Base-by-base conservation (phyloP, 1,140 invertebrate genomes). In the Drosophila gunungcola region DNA sequence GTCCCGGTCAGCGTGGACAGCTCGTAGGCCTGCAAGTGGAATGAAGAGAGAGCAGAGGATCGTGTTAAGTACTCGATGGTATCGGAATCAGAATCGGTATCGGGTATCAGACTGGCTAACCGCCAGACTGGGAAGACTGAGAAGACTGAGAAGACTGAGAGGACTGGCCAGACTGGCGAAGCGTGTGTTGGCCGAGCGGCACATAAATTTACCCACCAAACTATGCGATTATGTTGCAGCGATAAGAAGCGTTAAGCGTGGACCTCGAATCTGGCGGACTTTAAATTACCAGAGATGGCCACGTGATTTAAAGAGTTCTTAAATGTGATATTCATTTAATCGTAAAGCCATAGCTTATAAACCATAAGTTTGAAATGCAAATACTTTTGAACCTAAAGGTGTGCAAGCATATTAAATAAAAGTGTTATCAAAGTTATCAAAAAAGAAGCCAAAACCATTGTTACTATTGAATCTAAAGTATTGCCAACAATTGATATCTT, bases 1-100 rank as follows among this genome's bases (percentile, higher is more conserved):
- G 99, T 99, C 12, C 99, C 99, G 48, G 99, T 99, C 93, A 99
- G 92, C 60, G 98, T 99, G 62, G 99, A 99, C 89, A 99, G 93
- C 93, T 99, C 99, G 94, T 99, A 99, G 16, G 99, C 98, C 98
- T 99, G 77, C 94, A 6, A 70, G 45, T n/a, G 25, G 12, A 48
- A 51, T 51, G 53, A 39, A 56, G 29, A 56, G 46, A 60, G 29
- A 56, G 38, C 46, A 36, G 61, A 51, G 62, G 49, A 53, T 54
- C 56, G 63, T 90, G 75, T 67, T 73, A 80, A 79, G 76, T 77
- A 83, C 62, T 78, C 58, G 52, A 60, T 54, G 62, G 43, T 65
- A 70, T 76, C 65, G 54, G 48, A 12, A 32, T 72, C 49, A n/a
- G 65, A 53, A 48, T 73, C 73, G 60, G 48, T 41, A 72, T 46